These are phyloP conservation scores for Tamias sibiricus DNA, from an alignment of 2,113 vertebrate species.

Conservation along the genomic window DNA sequence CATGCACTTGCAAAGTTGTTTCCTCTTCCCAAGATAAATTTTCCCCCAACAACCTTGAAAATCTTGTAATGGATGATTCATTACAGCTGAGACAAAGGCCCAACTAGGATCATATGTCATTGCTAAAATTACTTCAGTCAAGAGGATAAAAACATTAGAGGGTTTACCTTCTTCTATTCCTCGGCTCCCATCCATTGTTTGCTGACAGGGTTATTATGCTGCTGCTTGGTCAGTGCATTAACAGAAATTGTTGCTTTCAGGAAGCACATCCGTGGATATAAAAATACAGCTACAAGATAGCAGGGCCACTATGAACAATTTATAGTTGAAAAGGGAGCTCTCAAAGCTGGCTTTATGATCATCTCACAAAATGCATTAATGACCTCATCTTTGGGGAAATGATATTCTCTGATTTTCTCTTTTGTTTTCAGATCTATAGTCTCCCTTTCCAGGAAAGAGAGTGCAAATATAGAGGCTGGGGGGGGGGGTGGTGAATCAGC, in stretches of 20 bases:
- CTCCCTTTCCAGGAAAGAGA: slow-evolving; percentile 27
- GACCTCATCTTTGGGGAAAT: slow-evolving; percentile 50
- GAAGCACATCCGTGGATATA: slow-evolving; percentile 65
- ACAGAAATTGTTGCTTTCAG: slow-evolving; percentile 67
- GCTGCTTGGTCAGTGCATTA: slow-evolving; percentile 47
- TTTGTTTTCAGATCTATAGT: slow-evolving; percentile 28
- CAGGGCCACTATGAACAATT: slow-evolving; percentile 63
- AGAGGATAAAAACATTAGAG: slow-evolving; percentile 63
- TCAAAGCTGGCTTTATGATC: slow-evolving; percentile 2
- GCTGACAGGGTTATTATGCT: slow-evolving; percentile 61
- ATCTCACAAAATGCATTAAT: slow-evolving; percentile 54
- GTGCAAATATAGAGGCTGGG: not conserved
- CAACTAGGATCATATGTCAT: slow-evolving; percentile 49
- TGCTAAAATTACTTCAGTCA: slow-evolving; percentile 68
- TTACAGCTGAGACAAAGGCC: slow-evolving; percentile 51
- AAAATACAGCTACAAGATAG: slow-evolving; percentile 53
- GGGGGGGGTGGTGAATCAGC: not conserved
- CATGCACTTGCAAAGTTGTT: slow-evolving; percentile 26
- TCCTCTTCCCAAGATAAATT: not conserved
- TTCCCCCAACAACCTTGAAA: slow-evolving; percentile 56
- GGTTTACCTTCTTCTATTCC: slow-evolving; percentile 58
- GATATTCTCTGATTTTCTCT: slow-evolving; percentile 42
- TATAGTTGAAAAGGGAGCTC: slow-evolving; percentile 53
- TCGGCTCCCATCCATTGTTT: slow-evolving; percentile 70
- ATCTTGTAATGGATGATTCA: slow-evolving; percentile 55